Conservation (phyloP, 2,113 vertebrate genomes). For the Megaceryle maxima region DNA sequence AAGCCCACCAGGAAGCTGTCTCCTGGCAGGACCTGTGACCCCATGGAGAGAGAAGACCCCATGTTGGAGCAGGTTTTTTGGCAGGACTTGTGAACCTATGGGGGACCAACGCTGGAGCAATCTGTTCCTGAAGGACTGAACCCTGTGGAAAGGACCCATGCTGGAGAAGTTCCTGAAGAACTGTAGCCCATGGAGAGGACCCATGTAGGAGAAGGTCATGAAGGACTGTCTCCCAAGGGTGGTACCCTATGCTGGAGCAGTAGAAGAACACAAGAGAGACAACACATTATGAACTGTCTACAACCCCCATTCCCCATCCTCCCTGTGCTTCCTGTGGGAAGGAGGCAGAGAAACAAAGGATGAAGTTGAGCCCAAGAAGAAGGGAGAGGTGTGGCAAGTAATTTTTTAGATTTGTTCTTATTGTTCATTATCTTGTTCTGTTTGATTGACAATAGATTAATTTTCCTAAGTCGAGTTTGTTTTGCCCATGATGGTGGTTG, state of each 20-base stretch:
- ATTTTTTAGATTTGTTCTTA: background rate
- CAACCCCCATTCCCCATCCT: fast-evolving
- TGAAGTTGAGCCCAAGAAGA: background rate
- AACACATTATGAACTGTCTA: background rate
- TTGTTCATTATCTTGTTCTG: background rate
- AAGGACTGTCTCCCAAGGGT: too few species aligned
- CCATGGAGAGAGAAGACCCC: background rate
- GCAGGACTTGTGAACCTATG: background rate
- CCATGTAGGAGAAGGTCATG: too few species aligned
- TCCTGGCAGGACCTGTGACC: background rate
- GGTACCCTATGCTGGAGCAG: too few species aligned
- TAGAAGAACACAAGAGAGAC: background rate
- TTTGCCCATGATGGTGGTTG: background rate
- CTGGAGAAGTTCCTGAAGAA: too few species aligned
- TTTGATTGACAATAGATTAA: background rate
- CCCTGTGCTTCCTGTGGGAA: background rate
- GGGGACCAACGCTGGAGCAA: background rate
- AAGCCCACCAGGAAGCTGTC: background rate
- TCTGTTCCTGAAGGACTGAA: background rate
- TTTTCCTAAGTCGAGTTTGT: background rate
- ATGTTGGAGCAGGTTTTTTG: background rate
- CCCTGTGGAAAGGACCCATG: background rate
- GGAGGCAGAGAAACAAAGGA: background rate
- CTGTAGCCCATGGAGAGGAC: too few species aligned
- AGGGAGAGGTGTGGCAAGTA: fast-evolving